phyloP scores from a whole-genome alignment of 2,797 vertebrate species.

The Parauchenoglanis punctatus region DNA sequence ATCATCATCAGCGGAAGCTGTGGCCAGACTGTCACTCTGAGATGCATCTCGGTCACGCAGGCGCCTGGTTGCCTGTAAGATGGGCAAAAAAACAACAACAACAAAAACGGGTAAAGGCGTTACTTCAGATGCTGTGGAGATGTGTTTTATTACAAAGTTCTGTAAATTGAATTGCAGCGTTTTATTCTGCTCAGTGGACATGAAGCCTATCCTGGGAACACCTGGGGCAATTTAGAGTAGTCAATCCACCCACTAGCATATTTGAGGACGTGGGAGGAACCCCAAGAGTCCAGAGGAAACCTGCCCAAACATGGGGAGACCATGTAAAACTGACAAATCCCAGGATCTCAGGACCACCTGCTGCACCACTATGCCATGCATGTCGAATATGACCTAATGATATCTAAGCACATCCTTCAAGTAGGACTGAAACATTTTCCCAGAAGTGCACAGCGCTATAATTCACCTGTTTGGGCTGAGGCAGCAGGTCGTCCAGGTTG shows the following conservation, averaged over 20 bases:
- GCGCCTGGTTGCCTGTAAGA: constrained; percentile 82
- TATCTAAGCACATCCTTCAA: background rate
- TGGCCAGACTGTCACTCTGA: constrained; percentile 89
- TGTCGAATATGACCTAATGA: background rate
- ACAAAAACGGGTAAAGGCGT: background rate
- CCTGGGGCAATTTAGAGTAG: background rate
- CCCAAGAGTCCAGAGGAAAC: background rate
- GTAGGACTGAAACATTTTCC: background rate
- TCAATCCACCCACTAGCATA: background rate
- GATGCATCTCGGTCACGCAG: constrained; percentile 88
- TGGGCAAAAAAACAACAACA: background rate
- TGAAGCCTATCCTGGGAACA: background rate
- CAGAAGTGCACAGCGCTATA: background rate
- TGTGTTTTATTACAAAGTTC: background rate
- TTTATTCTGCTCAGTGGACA: background rate
- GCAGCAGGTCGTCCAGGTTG: constrained; percentile 94
- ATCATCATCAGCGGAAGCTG: constrained; percentile 90
- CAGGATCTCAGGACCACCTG: background rate
- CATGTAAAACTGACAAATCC: background rate
- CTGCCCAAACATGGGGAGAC: background rate
- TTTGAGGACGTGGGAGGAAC: background rate
- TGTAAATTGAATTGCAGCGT: background rate
- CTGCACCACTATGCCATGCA: background rate
- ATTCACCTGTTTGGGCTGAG: constrained; percentile 90
- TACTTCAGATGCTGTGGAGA: background rate